These are phyloP conservation scores for Petrolisthes cinctipes DNA, from an alignment of 2,888 invertebrate genomes.

Conservation along the genomic window DNA sequence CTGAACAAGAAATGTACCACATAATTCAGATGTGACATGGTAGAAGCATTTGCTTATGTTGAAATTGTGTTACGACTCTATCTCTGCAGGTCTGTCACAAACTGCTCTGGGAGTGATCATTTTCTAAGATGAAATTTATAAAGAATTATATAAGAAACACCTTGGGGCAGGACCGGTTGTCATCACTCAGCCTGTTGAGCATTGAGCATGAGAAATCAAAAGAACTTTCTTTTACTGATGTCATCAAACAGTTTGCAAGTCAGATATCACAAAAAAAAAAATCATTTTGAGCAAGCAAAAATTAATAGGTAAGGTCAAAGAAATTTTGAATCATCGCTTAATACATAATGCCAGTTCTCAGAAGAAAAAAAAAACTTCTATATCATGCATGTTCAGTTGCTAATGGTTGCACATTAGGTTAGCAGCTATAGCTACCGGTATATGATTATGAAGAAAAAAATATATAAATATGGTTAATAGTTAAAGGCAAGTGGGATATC, in stretches of 20 bases:
- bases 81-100: neutral
- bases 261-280: neutral
- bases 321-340: too few species aligned
- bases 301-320: too few species aligned
- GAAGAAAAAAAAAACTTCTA: too few species aligned
- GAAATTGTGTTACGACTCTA: conserved; percentile 2
- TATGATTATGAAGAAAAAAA: too few species aligned
- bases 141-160: too few species aligned
- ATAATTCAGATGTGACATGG: conserved; percentile 13
- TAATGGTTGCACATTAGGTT: too few species aligned
- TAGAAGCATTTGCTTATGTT: conserved; percentile 15
- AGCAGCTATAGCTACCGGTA: too few species aligned
- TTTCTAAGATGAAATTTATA: neutral
- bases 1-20: neutral
- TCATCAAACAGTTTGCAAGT: neutral
- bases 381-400: too few species aligned
- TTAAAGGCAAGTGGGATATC: too few species aligned
- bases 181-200: neutral
- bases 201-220: neutral
- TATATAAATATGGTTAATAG: too few species aligned
- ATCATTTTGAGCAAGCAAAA: too few species aligned
- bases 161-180: neutral
- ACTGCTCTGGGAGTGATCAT: neutral
- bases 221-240: neutral
- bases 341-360: too few species aligned